Percentiles rank a stretch among this genome's conserved stretches.
These are phyloP conservation scores for Sula dactylatra DNA, from an alignment of 2,113 vertebrate genomes.

Conservation along the genomic window DNA sequence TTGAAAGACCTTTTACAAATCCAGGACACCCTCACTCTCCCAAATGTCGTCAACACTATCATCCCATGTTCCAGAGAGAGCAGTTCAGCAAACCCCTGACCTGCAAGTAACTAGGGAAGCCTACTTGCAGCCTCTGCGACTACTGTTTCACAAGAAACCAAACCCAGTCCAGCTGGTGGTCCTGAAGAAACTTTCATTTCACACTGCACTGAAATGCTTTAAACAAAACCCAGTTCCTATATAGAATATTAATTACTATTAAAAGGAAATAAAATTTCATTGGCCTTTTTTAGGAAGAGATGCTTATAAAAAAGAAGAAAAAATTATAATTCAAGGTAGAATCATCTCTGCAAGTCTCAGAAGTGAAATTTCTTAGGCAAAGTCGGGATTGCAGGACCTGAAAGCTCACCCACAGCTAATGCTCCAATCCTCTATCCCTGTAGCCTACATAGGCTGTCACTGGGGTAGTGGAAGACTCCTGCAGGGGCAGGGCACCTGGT, in stretches of 20 bases:
- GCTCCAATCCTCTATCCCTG: not conserved
- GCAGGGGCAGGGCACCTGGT: not conserved
- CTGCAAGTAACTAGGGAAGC: not conserved
- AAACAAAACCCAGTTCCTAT: constrained; percentile 48
- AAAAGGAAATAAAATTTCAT: constrained; percentile 62
- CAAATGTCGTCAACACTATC: not conserved
- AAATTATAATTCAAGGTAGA: constrained; percentile 36
- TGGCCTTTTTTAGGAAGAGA: constrained; percentile 55
- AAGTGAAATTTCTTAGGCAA: constrained; percentile 12
- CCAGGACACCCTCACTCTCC: not conserved
- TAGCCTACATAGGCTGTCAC: not conserved
- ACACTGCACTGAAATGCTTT: constrained; percentile 30
- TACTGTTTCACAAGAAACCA: constrained; percentile 7
- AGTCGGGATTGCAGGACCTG: not conserved
- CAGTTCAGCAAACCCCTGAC: constrained; percentile 16
- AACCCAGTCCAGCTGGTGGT: constrained; percentile 1
- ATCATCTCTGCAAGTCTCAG: constrained; percentile 22
- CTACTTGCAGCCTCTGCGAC: not conserved
- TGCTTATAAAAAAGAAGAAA: constrained; percentile 36
- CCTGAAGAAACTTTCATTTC: constrained; percentile 44
- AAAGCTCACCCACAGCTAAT: not conserved
- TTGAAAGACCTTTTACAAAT: constrained; percentile 45
- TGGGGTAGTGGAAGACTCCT: not conserved
- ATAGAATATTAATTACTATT: constrained; percentile 63
- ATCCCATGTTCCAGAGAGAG: not conserved